Evolutionary conservation across 2,797 vertebrate species (phyloP).

Genomic region (Cryptoblepharus egeriae): DNA sequence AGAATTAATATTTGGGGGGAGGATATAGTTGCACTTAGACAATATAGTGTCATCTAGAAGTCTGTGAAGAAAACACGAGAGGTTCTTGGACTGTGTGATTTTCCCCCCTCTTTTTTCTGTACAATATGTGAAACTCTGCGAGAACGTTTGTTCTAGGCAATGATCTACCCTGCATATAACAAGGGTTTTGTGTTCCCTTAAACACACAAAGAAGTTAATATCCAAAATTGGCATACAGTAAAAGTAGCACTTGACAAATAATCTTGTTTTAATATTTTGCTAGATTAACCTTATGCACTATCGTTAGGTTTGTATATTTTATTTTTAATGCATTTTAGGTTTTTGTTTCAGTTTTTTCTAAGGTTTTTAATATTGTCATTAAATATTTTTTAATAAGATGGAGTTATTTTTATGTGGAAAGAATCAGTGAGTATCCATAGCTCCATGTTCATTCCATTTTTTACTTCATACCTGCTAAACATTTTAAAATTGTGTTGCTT

Average conservation of each 20-base stretch:
- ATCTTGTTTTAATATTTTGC: slow-evolving; percentile 47
- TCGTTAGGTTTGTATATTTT: slow-evolving; percentile 67
- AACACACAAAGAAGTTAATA: slow-evolving; percentile 12
- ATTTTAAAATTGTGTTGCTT: slow-evolving; percentile 74
- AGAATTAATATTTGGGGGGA: slow-evolving; percentile 16
- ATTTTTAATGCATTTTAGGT: slow-evolving; percentile 50
- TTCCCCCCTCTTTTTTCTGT: slow-evolving; percentile 19
- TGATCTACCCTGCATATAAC: background rate
- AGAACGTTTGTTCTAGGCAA: background rate
- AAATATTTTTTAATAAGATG: slow-evolving; percentile 90
- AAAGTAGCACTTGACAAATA: slow-evolving; percentile 26
- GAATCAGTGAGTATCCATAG: slow-evolving; percentile 94
- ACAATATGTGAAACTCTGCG: background rate
- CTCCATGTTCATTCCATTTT: slow-evolving; percentile 89
- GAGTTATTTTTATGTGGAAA: slow-evolving; percentile 92
- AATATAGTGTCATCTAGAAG: background rate
- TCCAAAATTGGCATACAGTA: slow-evolving; percentile 25
- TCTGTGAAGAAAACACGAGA: slow-evolving; percentile 19
- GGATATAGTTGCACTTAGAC: slow-evolving; percentile 14
- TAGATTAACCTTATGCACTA: slow-evolving; percentile 33
- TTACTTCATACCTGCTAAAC: slow-evolving; percentile 77
- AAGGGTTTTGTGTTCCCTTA: slow-evolving; percentile 4
- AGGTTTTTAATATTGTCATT: slow-evolving; percentile 77
- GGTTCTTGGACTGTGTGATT: slow-evolving; percentile 23
- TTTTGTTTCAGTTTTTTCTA: slow-evolving; percentile 69